Evolutionary conservation across 2,797 vertebrate species (phyloP), one percentile per base, ranked within the genome.

Genomic region (Cossypha niveicapilla): DNA sequence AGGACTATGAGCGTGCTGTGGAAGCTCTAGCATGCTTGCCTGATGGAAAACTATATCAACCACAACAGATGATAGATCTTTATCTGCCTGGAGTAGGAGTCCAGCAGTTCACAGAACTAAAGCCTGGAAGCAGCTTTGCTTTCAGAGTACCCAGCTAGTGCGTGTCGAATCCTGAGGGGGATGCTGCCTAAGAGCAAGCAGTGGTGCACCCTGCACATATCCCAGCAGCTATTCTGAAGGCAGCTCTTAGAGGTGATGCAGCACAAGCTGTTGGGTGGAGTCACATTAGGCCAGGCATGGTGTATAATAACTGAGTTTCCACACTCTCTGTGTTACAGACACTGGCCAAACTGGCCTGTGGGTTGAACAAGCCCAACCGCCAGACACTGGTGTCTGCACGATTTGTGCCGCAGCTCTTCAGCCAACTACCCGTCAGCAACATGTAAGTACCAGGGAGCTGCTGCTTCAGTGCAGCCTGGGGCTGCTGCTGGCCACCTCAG

Each of bases 321-420:
- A 45, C 42, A 53, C 67, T 92, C 57, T 87, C 86, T 86, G 8
- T 93, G 19, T 91, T 97, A 54, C 87, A 99, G 99, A 98, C 99
- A 1, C 92, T 99, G 95, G 98, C 99, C 45, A 99, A 99, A 96
- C 97, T 99, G 68, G 98, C 98, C n/a, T 99, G 99, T 95, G 99
- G 99, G 60, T 94, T 99, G 79, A 99, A 99, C 97, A 99, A 99
- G 94, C 99, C 99, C 21, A 99, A 99, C 94, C 98, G 98, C 10
- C 99, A 99, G 97, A 99, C 99, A 0, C 73, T 99, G 44, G 65
- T 99, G 44, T 98, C 99, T 30, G 96, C 98, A 10, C 98, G 95
- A 18, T 98, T 98, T 3, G 98, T 99, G 65, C 92, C 98, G 0
- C 97, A 98, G 80, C 98, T 99, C 91, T 99, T 99, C 94, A 98